Conservation (phyloP, 2,888 invertebrate species). For the Chrysopilus asiliformis region DNA sequence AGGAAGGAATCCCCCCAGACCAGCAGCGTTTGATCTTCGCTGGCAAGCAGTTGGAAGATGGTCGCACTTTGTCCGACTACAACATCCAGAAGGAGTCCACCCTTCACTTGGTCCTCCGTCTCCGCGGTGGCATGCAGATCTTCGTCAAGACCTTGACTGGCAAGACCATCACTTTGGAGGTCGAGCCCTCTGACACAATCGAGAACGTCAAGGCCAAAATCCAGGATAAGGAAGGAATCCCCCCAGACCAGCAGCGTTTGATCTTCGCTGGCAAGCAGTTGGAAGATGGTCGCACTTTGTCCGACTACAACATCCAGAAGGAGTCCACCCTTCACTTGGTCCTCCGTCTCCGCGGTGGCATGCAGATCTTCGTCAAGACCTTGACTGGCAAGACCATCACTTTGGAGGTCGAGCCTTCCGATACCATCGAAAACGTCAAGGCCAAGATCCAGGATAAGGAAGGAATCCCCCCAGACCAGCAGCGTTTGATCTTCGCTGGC, state of each 20-base stretch:
- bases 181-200: slow-evolving; percentile 8
- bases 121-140: slow-evolving; percentile 9
- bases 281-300: slow-evolving; percentile 8
- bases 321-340: slow-evolving; percentile 8
- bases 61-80: slow-evolving; percentile 8
- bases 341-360: slow-evolving; percentile 8
- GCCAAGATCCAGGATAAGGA: slow-evolving; percentile 25
- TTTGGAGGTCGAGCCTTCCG: slow-evolving; percentile 19
- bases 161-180: slow-evolving; percentile 8
- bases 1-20: slow-evolving; percentile 7
- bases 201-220: slow-evolving; percentile 9
- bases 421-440: slow-evolving; percentile 23
- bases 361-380: slow-evolving; percentile 9
- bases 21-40: slow-evolving; percentile 8
- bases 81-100: slow-evolving; percentile 9
- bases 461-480: slow-evolving; percentile 25
- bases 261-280: slow-evolving; percentile 9
- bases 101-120: slow-evolving; percentile 8
- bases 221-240: slow-evolving; percentile 9
- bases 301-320: slow-evolving; percentile 9
- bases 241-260: slow-evolving; percentile 8
- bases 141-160: slow-evolving; percentile 9
- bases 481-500: slow-evolving; percentile 24
- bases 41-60: slow-evolving; percentile 8
- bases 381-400: slow-evolving; percentile 21